Base-by-base conservation (phyloP, 2,888 invertebrate genomes). In the Belgica antarctica region DNA sequence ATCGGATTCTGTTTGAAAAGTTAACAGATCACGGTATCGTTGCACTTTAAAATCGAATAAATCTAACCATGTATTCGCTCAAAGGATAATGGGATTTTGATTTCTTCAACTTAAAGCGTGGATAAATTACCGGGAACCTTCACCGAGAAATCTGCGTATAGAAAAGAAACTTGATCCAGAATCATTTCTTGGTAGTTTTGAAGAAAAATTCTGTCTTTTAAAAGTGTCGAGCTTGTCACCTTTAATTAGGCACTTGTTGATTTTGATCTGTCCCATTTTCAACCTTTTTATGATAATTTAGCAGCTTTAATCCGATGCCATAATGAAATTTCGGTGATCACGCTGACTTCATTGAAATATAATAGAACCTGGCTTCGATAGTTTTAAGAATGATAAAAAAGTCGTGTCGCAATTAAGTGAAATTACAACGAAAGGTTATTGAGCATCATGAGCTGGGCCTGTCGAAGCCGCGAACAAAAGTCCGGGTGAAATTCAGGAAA, bases 381-480 rank as follows among this genome's bases (percentile, higher is more conserved):
- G 24, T 22, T n/a, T 24, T 52, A 4, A 24, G n/a, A 41, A 41
- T 24, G 52, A 52, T 8, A 68, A 17, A 25, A 52, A 31, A 27
- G 17, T 57, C 57, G 34, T 68, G 68, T 34, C 52, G 28, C 47
- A 68, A 57, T 68, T 52, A 52, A 31, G 2, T 19, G n/a, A 31
- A 57, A 68, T 68, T 57, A 68, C 57, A 19, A 27, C 12, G 2
- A 68, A 68, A 68, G 57, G 68, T 68, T 68, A 68, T 57, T 68
- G 68, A 57, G 57, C 68, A 68, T 57, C 24, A 19, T 68, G 68
- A 68, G 57, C 59, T 25, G 59, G 27, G 8, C n/a, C 22, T 27
- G 24, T 59, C 22, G 41, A 41, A 41, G 41, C 41, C 52, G 22
- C 22, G 22, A 52, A n/a, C n/a, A n/a, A 19, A 52, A 59, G 59